Evolutionary conservation across 2,888 invertebrate species (phyloP).

Genomic region (Chrysolina oricalcia): DNA sequence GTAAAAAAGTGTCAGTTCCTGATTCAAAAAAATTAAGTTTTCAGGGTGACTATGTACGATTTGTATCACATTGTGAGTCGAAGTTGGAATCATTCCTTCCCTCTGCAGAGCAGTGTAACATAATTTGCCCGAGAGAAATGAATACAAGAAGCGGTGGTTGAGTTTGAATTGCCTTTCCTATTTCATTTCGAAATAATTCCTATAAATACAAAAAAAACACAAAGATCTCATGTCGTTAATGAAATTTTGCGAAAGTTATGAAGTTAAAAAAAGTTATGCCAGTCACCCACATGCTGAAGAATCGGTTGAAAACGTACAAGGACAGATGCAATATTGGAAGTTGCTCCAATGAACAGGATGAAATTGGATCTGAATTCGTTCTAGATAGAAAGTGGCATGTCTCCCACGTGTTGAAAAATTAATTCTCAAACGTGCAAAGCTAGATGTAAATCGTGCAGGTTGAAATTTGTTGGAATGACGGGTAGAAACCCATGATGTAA

Average conservation of each 20-base stretch:
- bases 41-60: not conserved
- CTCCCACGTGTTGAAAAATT: no score
- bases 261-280: conserved; percentile 27
- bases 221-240: conserved; percentile 31
- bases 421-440: no score
- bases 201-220: no score
- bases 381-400: not conserved
- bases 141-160: not conserved
- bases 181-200: no score
- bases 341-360: not conserved
- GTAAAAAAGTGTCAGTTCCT: no score
- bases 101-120: not conserved
- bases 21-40: no score
- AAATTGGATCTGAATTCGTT: not conserved
- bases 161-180: no score
- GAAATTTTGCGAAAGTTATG: conserved; percentile 25
- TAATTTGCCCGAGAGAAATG: not conserved
- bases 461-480: no score
- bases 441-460: no score
- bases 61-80: not conserved
- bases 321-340: not conserved
- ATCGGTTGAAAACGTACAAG: conserved; percentile 26
- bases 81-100: not conserved
- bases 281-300: conserved; percentile 38
- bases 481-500: no score